Base-by-base conservation (phyloP, 2,797 vertebrate species). In the Morus bassanus region DNA sequence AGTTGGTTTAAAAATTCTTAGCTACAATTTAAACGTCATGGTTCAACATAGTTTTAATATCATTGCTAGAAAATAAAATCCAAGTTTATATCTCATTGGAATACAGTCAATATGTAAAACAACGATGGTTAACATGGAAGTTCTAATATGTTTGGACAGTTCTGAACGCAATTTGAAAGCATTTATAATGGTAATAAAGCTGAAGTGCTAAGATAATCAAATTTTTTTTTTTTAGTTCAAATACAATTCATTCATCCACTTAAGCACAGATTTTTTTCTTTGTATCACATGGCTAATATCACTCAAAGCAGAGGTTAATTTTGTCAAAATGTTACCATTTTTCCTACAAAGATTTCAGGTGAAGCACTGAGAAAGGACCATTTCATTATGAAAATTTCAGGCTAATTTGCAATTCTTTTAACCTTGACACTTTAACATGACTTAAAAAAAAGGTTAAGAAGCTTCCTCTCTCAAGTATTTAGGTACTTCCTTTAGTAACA, bases 401-500 rank as follows among this genome's bases (percentile, higher is more conserved):
- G 46, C 57, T 79, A 51, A 50, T 75, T 25, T 30, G 48, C 14
- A 89, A 70, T 37, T 94, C 27, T 65, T 87, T 76, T 75, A 91
- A 88, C 25, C 25, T 45, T 78, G 16, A 37, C 1, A 3, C 2
- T 1, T 31, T 43, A 16, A 16, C 43, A 41, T 77, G 24, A 9
- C 27, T 85, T 89, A 30, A 85, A 77, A 9, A 67, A 77, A 23
- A 56, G 0, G 6, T 28, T 67, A 90, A 46, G 77, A 48, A 80
- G 23, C 11, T 61, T 78, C 68, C 17, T 43, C 41, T 54, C 56
- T 48, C 75, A 83, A 46, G 9, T 35, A 13, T 85, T 96, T 57
- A 90, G 17, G 50, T 83, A 89, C 33, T 77, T 84, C 17, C 45
- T 54, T 51, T 61, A 95, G 51, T 70, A 92, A 75, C 77, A 69